phyloP scores from a whole-genome alignment of 2,888 invertebrate genomes.

The Scaptomyza flava region DNA sequence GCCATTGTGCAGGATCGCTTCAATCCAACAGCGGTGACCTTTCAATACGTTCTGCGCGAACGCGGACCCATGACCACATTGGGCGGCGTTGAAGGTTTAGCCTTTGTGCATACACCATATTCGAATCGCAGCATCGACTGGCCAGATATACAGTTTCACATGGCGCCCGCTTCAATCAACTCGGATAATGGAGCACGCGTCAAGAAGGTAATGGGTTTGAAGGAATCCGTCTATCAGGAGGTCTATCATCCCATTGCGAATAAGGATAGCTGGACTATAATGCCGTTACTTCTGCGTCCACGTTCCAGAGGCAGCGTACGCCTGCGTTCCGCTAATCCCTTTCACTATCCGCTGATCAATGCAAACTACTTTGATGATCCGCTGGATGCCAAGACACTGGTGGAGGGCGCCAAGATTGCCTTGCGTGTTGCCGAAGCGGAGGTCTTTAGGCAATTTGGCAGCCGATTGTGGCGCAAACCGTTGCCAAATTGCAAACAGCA shows the following conservation, averaged over 20 bases:
- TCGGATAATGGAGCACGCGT: constrained; percentile 92
- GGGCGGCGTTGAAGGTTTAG: constrained; percentile 94
- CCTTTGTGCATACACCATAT: constrained; percentile 93
- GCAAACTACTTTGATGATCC: constrained; percentile 96
- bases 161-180: constrained; percentile 95
- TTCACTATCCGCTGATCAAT: constrained; percentile 94
- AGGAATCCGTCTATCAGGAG: constrained; percentile 91
- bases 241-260: constrained; percentile 93
- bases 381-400: constrained; percentile 90
- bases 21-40: constrained; percentile 91
- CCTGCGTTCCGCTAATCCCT: constrained; percentile 92
- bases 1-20: constrained; percentile 92
- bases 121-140: constrained; percentile 91
- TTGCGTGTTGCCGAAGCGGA: constrained; percentile 89
- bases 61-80: constrained; percentile 94
- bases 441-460: constrained; percentile 92
- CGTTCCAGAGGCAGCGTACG: constrained; percentile 91
- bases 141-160: constrained; percentile 96
- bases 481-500: constrained; percentile 91
- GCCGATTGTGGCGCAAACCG: constrained; percentile 89
- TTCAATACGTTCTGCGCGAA: constrained; percentile 91
- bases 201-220: constrained; percentile 91
- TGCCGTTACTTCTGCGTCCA: constrained; percentile 93
- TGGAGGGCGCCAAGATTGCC: constrained; percentile 93
- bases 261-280: constrained; percentile 90